Percentiles rank a stretch among this genome's conserved stretches.
Conservation (phyloP, 2,113 vertebrate genomes). For the Mormyrus iriodes region DNA sequence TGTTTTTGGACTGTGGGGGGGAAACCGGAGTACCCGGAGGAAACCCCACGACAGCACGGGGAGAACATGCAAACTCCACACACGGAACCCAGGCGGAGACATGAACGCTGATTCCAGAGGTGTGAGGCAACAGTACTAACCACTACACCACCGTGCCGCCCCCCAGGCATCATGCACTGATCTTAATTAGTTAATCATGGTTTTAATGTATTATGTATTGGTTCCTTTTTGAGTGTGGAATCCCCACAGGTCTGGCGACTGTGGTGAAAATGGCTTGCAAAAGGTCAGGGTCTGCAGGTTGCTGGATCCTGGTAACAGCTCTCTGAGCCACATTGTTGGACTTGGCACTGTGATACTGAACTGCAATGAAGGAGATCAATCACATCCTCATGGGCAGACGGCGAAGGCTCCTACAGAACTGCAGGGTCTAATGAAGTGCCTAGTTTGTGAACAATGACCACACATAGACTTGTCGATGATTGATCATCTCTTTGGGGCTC, state of each 20-base stretch:
- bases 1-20: no score
- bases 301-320: not conserved
- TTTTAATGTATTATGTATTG: not conserved
- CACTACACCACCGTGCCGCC: no score
- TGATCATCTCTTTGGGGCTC: no score
- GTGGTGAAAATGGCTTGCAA: not conserved
- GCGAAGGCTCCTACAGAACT: not conserved
- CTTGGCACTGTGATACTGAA: not conserved
- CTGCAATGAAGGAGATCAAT: not conserved
- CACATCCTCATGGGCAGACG: not conserved
- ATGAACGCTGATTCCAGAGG: no score
- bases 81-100: no score
- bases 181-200: not conserved
- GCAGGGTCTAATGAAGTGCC: not conserved
- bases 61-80: no score
- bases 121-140: no score
- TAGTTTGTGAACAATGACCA: not conserved
- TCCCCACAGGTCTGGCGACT: not conserved
- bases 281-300: not conserved
- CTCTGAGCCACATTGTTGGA: not conserved
- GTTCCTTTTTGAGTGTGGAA: not conserved
- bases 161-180: not conserved
- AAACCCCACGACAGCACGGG: no score
- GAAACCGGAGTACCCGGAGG: no score
- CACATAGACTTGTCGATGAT: not conserved